Evolutionary conservation across 1,140 invertebrate species (phyloP).

Genomic region (Ladona fulva): DNA sequence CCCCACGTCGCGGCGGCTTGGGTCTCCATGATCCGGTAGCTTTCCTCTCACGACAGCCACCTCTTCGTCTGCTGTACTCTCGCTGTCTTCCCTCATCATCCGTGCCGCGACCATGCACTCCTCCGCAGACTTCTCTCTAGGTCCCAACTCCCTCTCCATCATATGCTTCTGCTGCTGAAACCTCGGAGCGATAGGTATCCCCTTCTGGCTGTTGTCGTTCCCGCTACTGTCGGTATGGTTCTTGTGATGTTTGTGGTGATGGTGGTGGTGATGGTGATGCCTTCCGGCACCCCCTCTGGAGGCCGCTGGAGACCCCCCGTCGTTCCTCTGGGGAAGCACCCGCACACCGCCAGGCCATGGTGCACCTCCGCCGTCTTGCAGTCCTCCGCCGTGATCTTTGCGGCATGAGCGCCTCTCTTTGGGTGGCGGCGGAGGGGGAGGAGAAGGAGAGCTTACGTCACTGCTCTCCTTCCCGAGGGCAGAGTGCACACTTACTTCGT

Average conservation of each 20-base stretch:
- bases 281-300: constrained; percentile 21
- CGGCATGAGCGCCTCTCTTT: constrained; percentile 31
- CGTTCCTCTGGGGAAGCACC: constrained; percentile 18
- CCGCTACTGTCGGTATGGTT: constrained; percentile 1
- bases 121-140: constrained; percentile 25
- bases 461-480: background rate
- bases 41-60: background rate
- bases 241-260: constrained; percentile 15
- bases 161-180: constrained; percentile 29
- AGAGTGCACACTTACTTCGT: background rate
- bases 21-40: background rate
- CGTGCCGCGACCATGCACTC: constrained; percentile 22
- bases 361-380: constrained; percentile 14
- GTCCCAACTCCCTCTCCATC: constrained; percentile 34
- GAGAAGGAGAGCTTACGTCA: background rate
- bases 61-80: background rate
- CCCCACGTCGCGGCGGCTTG: background rate
- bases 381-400: constrained; percentile 38
- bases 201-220: constrained; percentile 27
- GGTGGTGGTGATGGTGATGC: constrained; percentile 20
- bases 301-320: constrained; percentile 21
- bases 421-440: constrained; percentile 21
- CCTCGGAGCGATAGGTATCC: constrained; percentile 34
- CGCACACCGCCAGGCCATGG: background rate
- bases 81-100: constrained; percentile 20